Evolutionary conservation across 1,140 invertebrate genomes (phyloP), one percentile per base, ranked within the genome.

Genomic region (Scaptodrosophila lebanonensis): DNA sequence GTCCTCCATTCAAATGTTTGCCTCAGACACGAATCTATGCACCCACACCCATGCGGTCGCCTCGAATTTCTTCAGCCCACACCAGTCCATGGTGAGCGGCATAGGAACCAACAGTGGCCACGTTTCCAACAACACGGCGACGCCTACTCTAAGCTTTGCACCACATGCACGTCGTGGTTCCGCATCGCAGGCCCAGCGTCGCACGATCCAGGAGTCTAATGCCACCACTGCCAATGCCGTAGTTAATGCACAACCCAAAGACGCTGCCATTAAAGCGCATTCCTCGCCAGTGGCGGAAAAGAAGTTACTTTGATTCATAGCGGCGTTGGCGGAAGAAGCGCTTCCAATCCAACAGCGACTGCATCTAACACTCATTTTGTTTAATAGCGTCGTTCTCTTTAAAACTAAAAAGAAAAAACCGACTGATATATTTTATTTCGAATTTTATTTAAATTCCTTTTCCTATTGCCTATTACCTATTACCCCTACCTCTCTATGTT

Each of bases 381-480:
- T 66, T 54, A 54, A 39, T 43, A 52, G 43, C 29, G 47, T 47
- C 40, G 56, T 56, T 75, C 35, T 52, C 51, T 49, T 39, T 45
- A 52, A 59, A 36, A 32, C 25, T 12, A 36, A 69, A 53, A 35
- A 42, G 47, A 66, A 30, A 13, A 71, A 58, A 79, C 64, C 68
- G 73, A 77, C 73, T 77, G 73, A 79, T 77, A 63, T 79, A 73
- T 77, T 77, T 72, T 73, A 79, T 64, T 72, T 72, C 33, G 30
- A 60, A 75, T 64, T 52, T 60, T 53, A 11, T 53, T 49, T 33
- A 27, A 2, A 45, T 38, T 5, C 49, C 6, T 38, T 7, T 44
- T 44, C 30, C 30, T 63, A 56, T 56, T 36, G 25, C 4, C 1
- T 20, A n/a, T 3, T 5, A 3, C 1, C 2, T 40, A n/a, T 20